These are phyloP conservation scores for Chaetorhynchus papuensis DNA, from an alignment of 2,113 vertebrate genomes.

Conservation along the genomic window DNA sequence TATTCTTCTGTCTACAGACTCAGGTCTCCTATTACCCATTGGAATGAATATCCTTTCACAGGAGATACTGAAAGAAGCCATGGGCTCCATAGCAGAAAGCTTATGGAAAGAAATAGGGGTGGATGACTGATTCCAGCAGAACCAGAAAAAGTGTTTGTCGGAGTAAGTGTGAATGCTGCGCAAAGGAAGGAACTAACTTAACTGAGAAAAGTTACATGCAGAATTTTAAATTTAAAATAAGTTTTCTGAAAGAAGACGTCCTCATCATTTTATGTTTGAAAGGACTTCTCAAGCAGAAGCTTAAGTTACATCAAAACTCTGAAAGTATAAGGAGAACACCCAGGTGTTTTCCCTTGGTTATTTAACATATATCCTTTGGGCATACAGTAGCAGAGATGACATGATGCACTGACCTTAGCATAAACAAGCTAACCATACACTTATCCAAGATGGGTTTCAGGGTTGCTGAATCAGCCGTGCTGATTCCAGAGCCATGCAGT, in stretches of 20 bases:
- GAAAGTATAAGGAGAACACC: not conserved
- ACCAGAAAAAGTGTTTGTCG: not conserved
- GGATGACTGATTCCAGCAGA: not conserved
- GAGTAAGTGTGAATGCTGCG: fast-evolving
- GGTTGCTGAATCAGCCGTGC: not conserved
- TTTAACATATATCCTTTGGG: not conserved
- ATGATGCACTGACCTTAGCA: not conserved
- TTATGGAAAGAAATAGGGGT: not conserved
- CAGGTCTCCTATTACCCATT: not conserved
- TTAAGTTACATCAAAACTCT: not conserved
- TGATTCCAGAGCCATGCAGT: not conserved
- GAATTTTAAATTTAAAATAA: not conserved
- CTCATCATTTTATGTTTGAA: not conserved
- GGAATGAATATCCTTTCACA: not conserved
- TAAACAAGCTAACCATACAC: not conserved
- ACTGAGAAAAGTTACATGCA: not conserved
- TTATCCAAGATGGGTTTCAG: not conserved
- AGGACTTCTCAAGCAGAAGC: not conserved
- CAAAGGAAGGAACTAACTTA: not conserved
- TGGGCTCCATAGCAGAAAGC: not conserved
- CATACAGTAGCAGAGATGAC: not conserved
- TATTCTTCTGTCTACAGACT: not conserved
- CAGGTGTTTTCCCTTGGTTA: not conserved
- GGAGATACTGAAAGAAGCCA: not conserved
- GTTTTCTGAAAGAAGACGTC: not conserved